phyloP scores from a whole-genome alignment of 2,113 vertebrate species.

The Reinhardtius hippoglossoides region DNA sequence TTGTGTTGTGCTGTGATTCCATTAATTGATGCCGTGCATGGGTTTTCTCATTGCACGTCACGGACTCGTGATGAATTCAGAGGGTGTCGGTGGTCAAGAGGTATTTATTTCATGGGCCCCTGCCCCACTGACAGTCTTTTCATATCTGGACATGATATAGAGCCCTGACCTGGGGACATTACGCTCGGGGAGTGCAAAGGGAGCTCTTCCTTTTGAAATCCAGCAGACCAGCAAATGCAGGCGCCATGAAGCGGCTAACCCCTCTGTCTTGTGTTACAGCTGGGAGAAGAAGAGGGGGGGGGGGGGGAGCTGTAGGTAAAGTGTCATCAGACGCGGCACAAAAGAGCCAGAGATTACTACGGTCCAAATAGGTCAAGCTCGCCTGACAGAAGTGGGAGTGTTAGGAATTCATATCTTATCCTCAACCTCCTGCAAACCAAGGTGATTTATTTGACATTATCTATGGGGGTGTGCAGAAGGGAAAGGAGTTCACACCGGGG shows the following conservation, averaged over 20 bases:
- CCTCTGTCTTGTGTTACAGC: constrained; percentile 76
- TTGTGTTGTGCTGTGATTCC: constrained; percentile 46
- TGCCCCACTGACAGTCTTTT: constrained; percentile 69
- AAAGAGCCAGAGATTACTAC: constrained; percentile 58
- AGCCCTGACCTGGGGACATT: constrained; percentile 64
- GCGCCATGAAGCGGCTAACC: constrained; percentile 64
- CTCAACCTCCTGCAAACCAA: constrained; percentile 27
- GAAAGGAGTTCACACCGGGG: too few species aligned
- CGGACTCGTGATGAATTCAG: constrained; percentile 63
- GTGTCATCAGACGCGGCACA: constrained; percentile 69
- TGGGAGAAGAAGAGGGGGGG: neutral
- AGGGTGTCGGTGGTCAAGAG: constrained; percentile 64
- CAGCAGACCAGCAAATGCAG: constrained; percentile 78
- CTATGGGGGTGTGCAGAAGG: neutral
- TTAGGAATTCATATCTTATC: constrained; percentile 55
- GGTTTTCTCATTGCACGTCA: constrained; percentile 5
- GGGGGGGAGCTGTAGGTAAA: constrained; percentile 48
- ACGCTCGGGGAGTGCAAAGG: constrained; percentile 59
- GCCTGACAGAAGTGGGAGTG: constrained; percentile 52
- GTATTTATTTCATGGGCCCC: constrained; percentile 74
- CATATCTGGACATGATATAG: constrained; percentile 75
- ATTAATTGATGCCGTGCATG: constrained; percentile 55
- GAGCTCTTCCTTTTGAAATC: constrained; percentile 79
- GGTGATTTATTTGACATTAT: constrained; percentile 57
- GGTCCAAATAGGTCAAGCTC: constrained; percentile 62